Evolutionary conservation across 2,797 vertebrate genomes (phyloP).

Genomic region (Calcarius lapponicus): DNA sequence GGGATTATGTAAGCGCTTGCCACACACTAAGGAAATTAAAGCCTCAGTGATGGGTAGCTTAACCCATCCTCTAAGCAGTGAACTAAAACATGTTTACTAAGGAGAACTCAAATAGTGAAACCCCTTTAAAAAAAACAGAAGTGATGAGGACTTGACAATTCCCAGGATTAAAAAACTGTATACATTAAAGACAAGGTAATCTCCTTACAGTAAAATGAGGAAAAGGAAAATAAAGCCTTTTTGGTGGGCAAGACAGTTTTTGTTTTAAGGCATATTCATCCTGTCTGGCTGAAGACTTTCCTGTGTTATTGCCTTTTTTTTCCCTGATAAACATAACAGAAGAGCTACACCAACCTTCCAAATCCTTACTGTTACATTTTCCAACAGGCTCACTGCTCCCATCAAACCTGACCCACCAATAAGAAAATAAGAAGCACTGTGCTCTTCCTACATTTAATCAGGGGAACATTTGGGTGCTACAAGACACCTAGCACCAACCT

Average conservation of each 20-base stretch:
- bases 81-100: slow-evolving; percentile 1
- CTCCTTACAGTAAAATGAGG: neutral
- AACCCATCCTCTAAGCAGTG: neutral
- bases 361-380: neutral
- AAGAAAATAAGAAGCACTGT: neutral
- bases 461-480: neutral
- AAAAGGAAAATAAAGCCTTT: slow-evolving; percentile 8
- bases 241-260: neutral
- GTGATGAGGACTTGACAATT: slow-evolving; percentile 1
- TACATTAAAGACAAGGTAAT: slow-evolving; percentile 30
- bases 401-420: neutral
- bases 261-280: slow-evolving; percentile 5
- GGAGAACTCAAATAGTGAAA: neutral
- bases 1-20: neutral
- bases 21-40: slow-evolving; percentile 18
- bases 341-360: neutral
- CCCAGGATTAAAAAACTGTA: slow-evolving; percentile 44
- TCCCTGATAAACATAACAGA: neutral
- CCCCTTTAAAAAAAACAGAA: neutral
- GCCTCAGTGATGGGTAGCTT: slow-evolving; percentile 39
- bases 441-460: neutral
- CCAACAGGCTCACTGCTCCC: neutral
- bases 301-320: neutral
- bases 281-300: neutral
- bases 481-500: neutral